Conservation (phyloP, 1,140 invertebrate genomes). For the Tetragonula clypearis region DNA sequence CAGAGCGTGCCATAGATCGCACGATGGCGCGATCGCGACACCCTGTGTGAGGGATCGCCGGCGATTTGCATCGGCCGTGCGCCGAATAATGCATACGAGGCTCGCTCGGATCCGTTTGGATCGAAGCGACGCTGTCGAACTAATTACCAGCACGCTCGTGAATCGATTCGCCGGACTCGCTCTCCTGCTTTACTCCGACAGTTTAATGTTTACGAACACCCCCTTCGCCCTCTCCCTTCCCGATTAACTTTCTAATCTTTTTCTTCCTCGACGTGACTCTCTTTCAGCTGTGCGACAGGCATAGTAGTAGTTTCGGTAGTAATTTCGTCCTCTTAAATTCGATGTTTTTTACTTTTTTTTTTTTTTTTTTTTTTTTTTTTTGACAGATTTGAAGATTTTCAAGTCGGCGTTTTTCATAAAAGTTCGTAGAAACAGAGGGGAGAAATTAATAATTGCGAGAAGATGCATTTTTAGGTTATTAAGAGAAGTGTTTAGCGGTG, state of each 20-base stretch:
- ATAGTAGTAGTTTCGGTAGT: too few species aligned
- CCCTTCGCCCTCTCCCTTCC: background rate
- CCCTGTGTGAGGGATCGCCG: constrained; percentile 64
- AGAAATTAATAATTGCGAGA: too few species aligned
- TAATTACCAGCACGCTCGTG: constrained; percentile 35
- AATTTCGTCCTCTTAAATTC: too few species aligned
- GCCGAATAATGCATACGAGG: constrained; percentile 67
- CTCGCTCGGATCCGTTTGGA: constrained; percentile 31
- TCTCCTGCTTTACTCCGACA: background rate
- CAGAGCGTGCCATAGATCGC: constrained; percentile 59
- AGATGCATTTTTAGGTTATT: too few species aligned
- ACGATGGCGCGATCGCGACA: constrained; percentile 51
- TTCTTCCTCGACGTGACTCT: background rate
- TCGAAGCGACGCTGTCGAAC: constrained; percentile 44
- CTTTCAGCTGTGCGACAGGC: background rate
- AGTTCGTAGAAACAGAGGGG: too few species aligned
- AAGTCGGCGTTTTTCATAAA: too few species aligned
- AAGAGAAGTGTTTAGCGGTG: too few species aligned
- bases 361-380: too few species aligned
- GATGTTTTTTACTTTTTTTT: too few species aligned
- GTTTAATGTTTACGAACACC: background rate
- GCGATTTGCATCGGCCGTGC: constrained; percentile 72
- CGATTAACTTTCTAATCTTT: background rate
- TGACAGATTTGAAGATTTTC: too few species aligned
- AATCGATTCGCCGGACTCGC: constrained; percentile 11